Percentiles rank a stretch among this genome's conserved stretches.
phyloP scores from a whole-genome alignment of 2,888 invertebrate species.

The Xanthia icteritia region DNA sequence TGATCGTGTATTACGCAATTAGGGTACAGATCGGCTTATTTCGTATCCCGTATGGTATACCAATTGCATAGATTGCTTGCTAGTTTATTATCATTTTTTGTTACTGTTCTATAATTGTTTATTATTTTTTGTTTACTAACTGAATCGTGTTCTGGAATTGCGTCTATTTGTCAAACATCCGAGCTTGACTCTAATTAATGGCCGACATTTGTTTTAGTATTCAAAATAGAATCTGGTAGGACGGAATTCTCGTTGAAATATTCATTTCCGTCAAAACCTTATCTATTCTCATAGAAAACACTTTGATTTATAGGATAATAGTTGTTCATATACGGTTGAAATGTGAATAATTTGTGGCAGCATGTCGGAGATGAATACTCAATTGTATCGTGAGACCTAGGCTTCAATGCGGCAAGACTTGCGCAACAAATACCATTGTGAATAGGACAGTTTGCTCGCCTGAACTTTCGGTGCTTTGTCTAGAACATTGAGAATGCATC shows the following conservation, averaged over 20 bases:
- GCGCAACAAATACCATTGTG: constrained; percentile 70
- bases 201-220: constrained; percentile 26
- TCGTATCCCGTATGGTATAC: neutral
- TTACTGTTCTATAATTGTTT: neutral
- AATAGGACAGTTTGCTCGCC: constrained; percentile 62
- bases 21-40: neutral
- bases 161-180: constrained; percentile 26
- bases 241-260: constrained; percentile 14
- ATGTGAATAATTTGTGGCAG: constrained; percentile 38
- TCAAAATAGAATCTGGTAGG: constrained; percentile 32
- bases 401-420: constrained; percentile 67
- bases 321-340: constrained; percentile 21
- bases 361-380: constrained; percentile 62
- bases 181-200: constrained; percentile 22
- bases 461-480: constrained; percentile 58
- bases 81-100: constrained; percentile 1
- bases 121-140: constrained; percentile 21
- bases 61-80: neutral
- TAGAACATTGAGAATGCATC: constrained; percentile 48
- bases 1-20: too few relatives aligned
- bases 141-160: constrained; percentile 24
- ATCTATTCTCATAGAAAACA: constrained; percentile 8
- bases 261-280: constrained; percentile 21
- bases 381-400: constrained; percentile 63
- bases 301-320: constrained; percentile 4